Evolutionary conservation across 1,140 invertebrate species (phyloP), one percentile per base, ranked within the genome.

Genomic region (Saccostrea glomerata): DNA sequence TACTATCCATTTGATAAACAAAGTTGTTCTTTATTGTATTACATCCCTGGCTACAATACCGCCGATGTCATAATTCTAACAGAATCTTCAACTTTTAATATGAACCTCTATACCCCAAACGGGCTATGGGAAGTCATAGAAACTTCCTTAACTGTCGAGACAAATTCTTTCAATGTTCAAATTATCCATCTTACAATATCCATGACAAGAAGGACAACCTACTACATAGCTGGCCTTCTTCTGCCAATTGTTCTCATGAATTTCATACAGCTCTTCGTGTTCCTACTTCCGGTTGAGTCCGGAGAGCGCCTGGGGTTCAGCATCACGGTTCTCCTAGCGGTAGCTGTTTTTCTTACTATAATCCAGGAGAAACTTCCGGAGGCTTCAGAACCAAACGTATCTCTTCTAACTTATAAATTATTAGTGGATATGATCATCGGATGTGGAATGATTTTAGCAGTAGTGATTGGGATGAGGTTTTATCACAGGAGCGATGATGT

Each of bases 1-100:
- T 94, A 96, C 23, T 97, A 97, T 97, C 97, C 97, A 0, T 97
- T 96, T 88, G 97, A 97, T 93, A 94, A 94, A n/a, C 97, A 97
- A 92, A 95, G 91, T 0, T 98, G 97, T 92, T 92, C 91, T 6
- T 89, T 97, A 1, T 86, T 86, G n/a, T 85, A 90, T 54, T 86
- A 86, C n/a, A 89, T 93, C 11, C 91, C 89, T 88, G 84, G 89
- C 0, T 92, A 91, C 87, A 58, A 73, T 47, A 77, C 87, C 0
- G 70, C 84, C 40, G 87, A 92, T 63, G 93, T 96, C 1, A 94
- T 96, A 90, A 93, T 96, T 9, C 95, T 94, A 36, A 96, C 96
- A 90, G 93, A 95, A 36, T 95, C 95, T 20, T 89, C 92, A 1
- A 93, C 94, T 55, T 94, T 96, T n/a, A 95, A 96, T 87, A 92